Evolutionary conservation across 2,113 vertebrate species (phyloP).

Genomic region (Chamaea fasciata): DNA sequence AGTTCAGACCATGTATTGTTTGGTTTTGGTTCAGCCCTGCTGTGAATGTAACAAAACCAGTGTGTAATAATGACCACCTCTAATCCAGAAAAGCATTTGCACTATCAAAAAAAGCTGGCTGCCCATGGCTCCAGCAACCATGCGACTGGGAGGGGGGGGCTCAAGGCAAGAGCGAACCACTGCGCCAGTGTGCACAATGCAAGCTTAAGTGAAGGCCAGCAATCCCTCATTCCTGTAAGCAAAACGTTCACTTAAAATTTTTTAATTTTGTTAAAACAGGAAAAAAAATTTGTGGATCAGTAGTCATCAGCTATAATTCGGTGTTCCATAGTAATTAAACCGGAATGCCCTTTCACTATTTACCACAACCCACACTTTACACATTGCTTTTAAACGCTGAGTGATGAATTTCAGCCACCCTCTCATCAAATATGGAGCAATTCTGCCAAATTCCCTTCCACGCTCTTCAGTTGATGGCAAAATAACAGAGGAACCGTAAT

Average conservation of each 20-base stretch:
- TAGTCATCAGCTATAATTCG: not conserved
- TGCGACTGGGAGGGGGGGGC: not conserved
- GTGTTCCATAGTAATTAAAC: not conserved
- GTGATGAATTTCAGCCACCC: not conserved
- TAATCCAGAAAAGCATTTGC: not conserved
- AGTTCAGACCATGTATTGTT: not conserved
- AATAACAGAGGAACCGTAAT: constrained; percentile 18
- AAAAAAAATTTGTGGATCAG: not conserved
- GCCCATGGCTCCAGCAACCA: not conserved
- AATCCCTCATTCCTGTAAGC: not conserved
- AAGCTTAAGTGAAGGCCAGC: not conserved
- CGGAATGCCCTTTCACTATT: not conserved
- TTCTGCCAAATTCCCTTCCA: not conserved
- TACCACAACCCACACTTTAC: not conserved
- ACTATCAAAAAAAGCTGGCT: not conserved
- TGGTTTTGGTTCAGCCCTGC: not conserved
- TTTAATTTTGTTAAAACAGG: not conserved
- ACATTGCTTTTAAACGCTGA: not conserved
- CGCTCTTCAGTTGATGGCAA: not conserved
- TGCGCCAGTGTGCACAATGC: not conserved
- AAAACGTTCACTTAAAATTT: not conserved
- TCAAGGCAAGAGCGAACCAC: not conserved
- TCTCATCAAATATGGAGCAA: not conserved
- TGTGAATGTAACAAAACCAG: not conserved
- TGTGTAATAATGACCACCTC: not conserved